Percentiles rank a stretch among this genome's conserved stretches.
Evolutionary conservation across 2,797 vertebrate species (phyloP).

Genomic region (Hoplostethus mediterraneus): DNA sequence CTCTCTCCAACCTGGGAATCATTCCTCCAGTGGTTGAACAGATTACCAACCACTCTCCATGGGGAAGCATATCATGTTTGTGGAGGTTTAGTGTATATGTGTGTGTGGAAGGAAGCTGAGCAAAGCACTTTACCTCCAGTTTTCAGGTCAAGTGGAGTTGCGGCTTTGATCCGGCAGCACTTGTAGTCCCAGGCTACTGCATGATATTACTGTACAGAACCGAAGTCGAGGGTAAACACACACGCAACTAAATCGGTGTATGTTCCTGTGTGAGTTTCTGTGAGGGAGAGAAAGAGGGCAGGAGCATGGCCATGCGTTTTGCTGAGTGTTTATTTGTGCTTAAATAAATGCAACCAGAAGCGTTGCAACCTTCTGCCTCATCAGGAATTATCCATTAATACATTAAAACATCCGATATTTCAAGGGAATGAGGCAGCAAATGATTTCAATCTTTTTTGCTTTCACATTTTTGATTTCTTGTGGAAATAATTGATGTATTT

Average conservation of each 20-base stretch:
- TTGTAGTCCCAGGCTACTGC: conserved; percentile 14
- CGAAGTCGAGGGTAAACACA: neutral
- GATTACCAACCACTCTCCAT: conserved; percentile 47
- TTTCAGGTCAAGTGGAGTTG: conserved; percentile 37
- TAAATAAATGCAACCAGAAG: neutral
- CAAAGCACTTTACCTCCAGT: conserved; percentile 28
- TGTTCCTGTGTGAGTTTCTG: neutral
- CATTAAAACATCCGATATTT: neutral
- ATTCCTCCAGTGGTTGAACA: conserved; percentile 49
- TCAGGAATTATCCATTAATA: neutral
- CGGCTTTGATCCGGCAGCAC: conserved; percentile 30
- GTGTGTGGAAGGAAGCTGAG: conserved; percentile 26
- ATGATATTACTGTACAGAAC: conserved; percentile 19
- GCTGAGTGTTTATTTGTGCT: neutral
- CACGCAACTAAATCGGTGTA: neutral
- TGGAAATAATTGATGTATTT: too few species aligned
- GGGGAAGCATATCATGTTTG: conserved; percentile 36
- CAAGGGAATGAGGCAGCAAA: neutral
- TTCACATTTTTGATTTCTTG: too few species aligned
- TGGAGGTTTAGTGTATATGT: conserved; percentile 22
- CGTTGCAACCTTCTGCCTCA: neutral
- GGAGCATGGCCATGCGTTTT: neutral
- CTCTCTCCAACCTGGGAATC: conserved; percentile 35
- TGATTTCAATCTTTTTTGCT: neutral
- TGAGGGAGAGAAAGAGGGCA: neutral